These are phyloP conservation scores for Gymnoscopelus braueri DNA, from an alignment of 2,797 vertebrate genomes.

Conservation along the genomic window DNA sequence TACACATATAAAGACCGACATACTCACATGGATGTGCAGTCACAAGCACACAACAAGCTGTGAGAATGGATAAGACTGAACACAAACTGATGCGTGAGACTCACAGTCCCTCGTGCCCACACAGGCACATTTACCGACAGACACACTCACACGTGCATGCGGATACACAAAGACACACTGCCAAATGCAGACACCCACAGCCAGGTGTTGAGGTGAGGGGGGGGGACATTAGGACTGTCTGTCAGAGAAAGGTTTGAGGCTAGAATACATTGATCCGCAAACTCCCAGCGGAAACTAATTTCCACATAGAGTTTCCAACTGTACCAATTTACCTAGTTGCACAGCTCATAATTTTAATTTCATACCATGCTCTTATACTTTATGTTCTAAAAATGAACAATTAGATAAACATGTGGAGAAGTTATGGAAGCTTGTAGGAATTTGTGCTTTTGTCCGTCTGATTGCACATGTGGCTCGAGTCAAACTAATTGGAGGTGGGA, in stretches of 20 bases:
- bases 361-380: no score
- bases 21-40: neutral
- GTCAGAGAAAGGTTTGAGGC: slow-evolving; percentile 5
- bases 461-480: no score
- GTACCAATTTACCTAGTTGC: no score
- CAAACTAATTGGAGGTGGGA: no score
- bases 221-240: slow-evolving; percentile 12
- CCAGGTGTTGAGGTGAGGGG: slow-evolving; percentile 22
- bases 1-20: neutral
- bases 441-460: no score
- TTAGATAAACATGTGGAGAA: no score
- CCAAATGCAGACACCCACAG: neutral
- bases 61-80: neutral
- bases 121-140: neutral
- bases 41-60: neutral
- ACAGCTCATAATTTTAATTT: no score
- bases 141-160: neutral
- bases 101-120: neutral
- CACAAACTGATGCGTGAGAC: no score
- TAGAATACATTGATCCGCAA: slow-evolving; percentile 20
- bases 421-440: no score
- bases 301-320: no score
- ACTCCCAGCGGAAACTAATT: no score
- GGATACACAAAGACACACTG: slow-evolving; percentile 1
- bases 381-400: no score